Evolutionary conservation across 1,140 invertebrate species (phyloP), one percentile per base, ranked within the genome.

Genomic region (Dreissena polymorpha): DNA sequence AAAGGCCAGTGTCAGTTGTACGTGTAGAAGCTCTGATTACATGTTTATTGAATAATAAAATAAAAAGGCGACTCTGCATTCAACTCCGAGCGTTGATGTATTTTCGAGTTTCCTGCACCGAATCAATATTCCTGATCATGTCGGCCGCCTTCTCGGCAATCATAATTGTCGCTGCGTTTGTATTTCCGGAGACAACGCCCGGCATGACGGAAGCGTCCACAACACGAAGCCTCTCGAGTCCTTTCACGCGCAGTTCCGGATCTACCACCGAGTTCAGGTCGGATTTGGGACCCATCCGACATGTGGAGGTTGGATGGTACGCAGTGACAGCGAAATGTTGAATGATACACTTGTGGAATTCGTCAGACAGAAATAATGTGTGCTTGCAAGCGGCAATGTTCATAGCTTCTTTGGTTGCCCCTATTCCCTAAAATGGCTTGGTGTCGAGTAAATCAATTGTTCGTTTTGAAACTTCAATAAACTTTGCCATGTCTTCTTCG

Each of bases 201-300:
- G 53, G 53, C 53, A 55, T 55, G 18, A 55, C 53, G 12, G 53
- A 55, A 55, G 53, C 53, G 18, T 55, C 53, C 53, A 55, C 12
- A 55, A 55, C 53, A 55, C 53, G 53, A 12, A 55, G 53, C 12
- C 18, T 55, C 12, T 55, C 18, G 53, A 55, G 12, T 12, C 53
- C 53, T 55, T 55, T 55, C 12, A 55, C 53, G 18, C 91, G 91
- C 3, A 94, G 93, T 86, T 96, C 94, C 10, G 96, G 95, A 93
- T 98, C 97, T 0, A 98, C 97, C 0, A 98, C 97, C 0, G 97
- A 97, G 7, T 95, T 95, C 13, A 95, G 93, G 90, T 98, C 97
- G 94, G 95, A 96, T 72, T 95, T 95, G 0, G 96, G 96, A 0
- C 97, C 98, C 98, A 99, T 99, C 90, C 97, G 98, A 72, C 96